These are phyloP conservation scores for Ochotona princeps DNA, from an alignment of 2,113 vertebrate genomes.

Conservation along the genomic window DNA sequence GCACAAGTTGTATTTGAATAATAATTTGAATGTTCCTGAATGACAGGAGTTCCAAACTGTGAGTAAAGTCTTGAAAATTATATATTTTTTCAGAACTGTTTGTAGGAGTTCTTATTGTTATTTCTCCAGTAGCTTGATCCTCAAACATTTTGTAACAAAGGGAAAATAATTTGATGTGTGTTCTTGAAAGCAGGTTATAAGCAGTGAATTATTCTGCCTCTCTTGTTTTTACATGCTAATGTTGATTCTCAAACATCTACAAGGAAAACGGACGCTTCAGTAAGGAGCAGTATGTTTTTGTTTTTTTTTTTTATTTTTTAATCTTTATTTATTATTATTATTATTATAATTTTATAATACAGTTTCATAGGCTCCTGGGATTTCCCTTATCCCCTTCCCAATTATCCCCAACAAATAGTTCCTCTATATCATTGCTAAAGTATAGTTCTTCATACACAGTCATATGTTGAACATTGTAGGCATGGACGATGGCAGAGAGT, in stretches of 20 bases:
- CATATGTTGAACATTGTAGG: too few species aligned
- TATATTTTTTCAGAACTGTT: neutral
- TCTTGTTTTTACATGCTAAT: neutral
- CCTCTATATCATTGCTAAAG: too few species aligned
- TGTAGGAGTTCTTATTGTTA: neutral
- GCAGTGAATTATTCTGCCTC: neutral
- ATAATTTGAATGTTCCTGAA: neutral
- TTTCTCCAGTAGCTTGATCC: neutral
- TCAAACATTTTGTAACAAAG: conserved; percentile 16
- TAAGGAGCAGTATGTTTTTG: neutral
- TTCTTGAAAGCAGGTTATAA: neutral
- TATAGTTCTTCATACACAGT: too few species aligned
- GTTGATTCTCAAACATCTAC: neutral
- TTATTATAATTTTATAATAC: too few species aligned
- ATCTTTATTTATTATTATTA: too few species aligned
- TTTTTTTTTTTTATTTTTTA: too few species aligned
- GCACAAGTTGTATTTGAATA: neutral
- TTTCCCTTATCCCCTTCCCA: too few species aligned
- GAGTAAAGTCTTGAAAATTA: neutral
- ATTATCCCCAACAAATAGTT: too few species aligned
- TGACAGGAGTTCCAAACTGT: neutral
- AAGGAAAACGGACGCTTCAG: neutral
- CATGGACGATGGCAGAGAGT: too few species aligned
- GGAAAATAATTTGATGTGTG: neutral
- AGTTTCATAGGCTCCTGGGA: too few species aligned